phyloP scores from a whole-genome alignment of 2,113 vertebrate genomes.

The Dunckerocampus dactyliophorus region DNA sequence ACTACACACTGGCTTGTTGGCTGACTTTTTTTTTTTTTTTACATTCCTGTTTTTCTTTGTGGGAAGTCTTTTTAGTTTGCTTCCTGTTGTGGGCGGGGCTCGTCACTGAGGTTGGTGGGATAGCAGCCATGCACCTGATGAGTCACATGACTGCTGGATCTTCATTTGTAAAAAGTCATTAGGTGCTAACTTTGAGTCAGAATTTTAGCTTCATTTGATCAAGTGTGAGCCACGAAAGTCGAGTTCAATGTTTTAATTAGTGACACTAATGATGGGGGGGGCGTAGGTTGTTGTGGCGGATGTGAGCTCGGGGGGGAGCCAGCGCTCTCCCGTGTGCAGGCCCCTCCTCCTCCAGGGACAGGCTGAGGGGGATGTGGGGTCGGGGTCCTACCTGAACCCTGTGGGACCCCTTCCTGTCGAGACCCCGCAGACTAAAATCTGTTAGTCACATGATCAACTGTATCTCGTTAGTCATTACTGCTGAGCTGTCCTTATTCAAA shows the following conservation, averaged over 20 bases:
- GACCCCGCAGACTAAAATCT: constrained; percentile 42
- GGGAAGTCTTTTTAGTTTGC: constrained; percentile 17
- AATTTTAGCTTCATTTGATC: background rate
- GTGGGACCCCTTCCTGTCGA: constrained; percentile 63
- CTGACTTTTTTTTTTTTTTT: constrained; percentile 45
- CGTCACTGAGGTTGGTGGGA: constrained; percentile 50
- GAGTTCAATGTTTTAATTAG: constrained; percentile 1
- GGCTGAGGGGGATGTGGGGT: constrained; percentile 65
- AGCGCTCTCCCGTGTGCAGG: constrained; percentile 47
- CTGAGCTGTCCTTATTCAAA: too few relatives aligned
- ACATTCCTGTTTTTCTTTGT: constrained; percentile 36
- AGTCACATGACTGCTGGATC: constrained; percentile 18
- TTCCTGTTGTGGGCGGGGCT: constrained; percentile 34
- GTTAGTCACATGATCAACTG: background rate
- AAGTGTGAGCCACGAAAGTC: background rate
- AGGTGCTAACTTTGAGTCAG: too few relatives aligned
- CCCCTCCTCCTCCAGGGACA: constrained; percentile 41
- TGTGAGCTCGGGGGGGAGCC: constrained; percentile 56
- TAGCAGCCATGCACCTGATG: background rate
- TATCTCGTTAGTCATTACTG: too few relatives aligned
- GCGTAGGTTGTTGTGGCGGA: constrained; percentile 42
- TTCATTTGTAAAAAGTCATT: too few relatives aligned
- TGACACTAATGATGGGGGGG: background rate
- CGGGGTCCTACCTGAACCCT: constrained; percentile 68
- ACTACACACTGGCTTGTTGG: constrained; percentile 76